These are phyloP conservation scores for Pteropus alecto DNA, from an alignment of 2,113 vertebrate species.

Conservation along the genomic window DNA sequence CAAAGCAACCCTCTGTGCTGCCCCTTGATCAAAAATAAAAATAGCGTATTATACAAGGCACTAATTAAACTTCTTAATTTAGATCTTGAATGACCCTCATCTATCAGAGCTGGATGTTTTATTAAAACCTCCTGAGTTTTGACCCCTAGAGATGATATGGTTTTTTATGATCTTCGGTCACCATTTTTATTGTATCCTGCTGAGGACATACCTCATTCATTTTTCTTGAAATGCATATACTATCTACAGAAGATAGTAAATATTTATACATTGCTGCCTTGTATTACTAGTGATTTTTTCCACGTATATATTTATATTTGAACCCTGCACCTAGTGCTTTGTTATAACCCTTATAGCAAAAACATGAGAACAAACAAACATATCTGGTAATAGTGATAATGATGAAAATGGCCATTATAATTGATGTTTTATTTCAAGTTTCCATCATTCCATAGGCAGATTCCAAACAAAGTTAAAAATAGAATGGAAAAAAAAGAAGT, in stretches of 20 bases:
- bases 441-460: neutral
- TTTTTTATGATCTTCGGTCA: neutral
- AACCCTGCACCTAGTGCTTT: neutral
- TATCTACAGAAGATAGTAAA: neutral
- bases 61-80: neutral
- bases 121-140: neutral
- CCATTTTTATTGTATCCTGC: neutral
- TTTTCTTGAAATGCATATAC: neutral
- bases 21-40: neutral
- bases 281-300: neutral
- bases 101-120: neutral
- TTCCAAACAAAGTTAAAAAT: neutral
- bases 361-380: neutral
- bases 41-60: neutral
- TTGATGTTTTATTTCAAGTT: neutral
- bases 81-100: neutral
- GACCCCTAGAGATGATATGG: neutral
- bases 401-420: neutral
- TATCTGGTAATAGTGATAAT: neutral
- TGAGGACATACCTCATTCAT: neutral
- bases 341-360: neutral
- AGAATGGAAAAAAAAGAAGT: neutral
- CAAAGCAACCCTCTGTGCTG: neutral
- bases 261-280: neutral
- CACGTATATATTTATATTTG: neutral